A percentile compares a stretch with the other conserved stretches of the same genome.
These are phyloP conservation scores for Heliconius eleuchia DNA, from an alignment of 1,140 invertebrate genomes.

Conservation along the genomic window DNA sequence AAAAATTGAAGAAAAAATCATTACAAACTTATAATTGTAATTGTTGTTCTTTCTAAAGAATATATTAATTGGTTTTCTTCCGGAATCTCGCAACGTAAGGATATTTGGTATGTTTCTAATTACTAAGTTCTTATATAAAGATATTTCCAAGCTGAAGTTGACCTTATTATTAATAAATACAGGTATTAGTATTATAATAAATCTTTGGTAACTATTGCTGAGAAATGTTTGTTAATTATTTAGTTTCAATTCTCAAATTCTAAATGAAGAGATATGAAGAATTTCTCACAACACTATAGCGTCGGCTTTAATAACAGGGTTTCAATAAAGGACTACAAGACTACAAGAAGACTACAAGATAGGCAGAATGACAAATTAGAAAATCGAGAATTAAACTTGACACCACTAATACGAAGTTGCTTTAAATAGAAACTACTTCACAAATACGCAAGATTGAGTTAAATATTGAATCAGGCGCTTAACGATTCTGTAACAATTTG, in stretches of 20 bases:
- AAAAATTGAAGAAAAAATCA: too few species aligned
- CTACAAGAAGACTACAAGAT: neutral
- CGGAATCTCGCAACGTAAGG: too few species aligned
- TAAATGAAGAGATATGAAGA: neutral
- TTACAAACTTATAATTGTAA: too few species aligned
- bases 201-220: neutral
- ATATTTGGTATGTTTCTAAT: too few species aligned
- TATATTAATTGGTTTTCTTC: too few species aligned
- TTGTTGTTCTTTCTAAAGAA: too few species aligned
- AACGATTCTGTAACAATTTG: too few species aligned
- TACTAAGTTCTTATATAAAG: too few species aligned
- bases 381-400: neutral
- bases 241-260: neutral
- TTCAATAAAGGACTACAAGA: neutral
- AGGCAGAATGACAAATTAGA: neutral
- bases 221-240: neutral
- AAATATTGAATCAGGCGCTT: neutral
- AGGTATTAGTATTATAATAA: neutral
- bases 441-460: neutral
- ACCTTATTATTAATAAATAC: neutral
- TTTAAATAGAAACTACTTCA: constrained; percentile 2
- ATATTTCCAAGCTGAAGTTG: too few species aligned
- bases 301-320: neutral
- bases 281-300: neutral
- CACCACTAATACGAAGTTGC: neutral